Conservation (phyloP, 2,113 vertebrate genomes). For the Mesoclemmys tuberculata region DNA sequence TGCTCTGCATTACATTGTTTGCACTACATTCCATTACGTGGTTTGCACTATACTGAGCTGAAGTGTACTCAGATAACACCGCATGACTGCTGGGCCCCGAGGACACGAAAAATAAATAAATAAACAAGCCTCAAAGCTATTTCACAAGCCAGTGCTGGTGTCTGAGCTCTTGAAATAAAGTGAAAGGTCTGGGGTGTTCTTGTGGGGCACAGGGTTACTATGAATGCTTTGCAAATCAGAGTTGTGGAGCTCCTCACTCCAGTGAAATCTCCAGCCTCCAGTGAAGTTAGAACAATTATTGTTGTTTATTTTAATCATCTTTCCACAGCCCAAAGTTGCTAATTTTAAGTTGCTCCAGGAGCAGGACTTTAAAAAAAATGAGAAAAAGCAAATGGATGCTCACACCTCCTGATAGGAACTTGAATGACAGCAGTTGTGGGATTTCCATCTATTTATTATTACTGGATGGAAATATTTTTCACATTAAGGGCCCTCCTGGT, state of each 20-base stretch:
- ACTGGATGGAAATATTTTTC: neutral
- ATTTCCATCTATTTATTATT: neutral
- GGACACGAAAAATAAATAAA: conserved; percentile 25
- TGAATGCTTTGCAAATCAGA: neutral
- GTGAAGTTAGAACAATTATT: neutral
- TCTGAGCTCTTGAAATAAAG: neutral
- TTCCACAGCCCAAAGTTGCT: neutral
- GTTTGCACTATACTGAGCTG: neutral
- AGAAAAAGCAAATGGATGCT: neutral
- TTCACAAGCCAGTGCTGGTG: conserved; percentile 11
- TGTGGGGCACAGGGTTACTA: neutral
- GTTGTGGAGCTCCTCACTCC: neutral
- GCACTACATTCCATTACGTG: neutral
- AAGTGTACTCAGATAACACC: conserved; percentile 18
- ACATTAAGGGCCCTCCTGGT: neutral
- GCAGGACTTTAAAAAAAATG: neutral
- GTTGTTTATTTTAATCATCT: neutral
- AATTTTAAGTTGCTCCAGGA: neutral
- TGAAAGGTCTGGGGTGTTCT: neutral
- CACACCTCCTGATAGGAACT: neutral
- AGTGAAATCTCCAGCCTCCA: neutral
- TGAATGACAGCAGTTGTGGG: neutral
- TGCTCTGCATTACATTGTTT: neutral
- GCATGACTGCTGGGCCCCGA: neutral
- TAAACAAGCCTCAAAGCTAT: conserved; percentile 20